These are phyloP conservation scores for Miniopterus natalensis DNA, from an alignment of 2,113 vertebrate genomes.

Conservation along the genomic window DNA sequence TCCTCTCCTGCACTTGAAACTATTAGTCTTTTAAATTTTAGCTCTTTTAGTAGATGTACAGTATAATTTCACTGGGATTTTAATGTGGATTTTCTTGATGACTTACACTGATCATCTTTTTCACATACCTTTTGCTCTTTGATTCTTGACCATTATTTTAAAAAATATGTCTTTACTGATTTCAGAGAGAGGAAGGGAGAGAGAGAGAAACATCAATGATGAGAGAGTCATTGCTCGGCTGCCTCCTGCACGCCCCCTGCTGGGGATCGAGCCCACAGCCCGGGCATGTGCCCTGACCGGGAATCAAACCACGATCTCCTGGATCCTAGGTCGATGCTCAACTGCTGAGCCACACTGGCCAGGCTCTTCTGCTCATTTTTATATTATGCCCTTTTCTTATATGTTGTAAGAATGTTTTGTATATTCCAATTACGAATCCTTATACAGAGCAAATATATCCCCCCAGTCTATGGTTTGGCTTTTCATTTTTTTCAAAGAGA, in stretches of 20 bases:
- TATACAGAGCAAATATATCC: background rate
- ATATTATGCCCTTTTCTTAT: background rate
- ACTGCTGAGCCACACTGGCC: too few relatives aligned
- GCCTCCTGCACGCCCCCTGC: too few relatives aligned
- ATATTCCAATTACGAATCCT: background rate
- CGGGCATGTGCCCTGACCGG: too few relatives aligned
- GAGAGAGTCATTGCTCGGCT: too few relatives aligned
- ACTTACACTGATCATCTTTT: background rate
- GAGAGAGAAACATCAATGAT: too few relatives aligned
- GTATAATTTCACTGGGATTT: background rate
- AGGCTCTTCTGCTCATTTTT: background rate
- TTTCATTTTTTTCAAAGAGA: conserved; percentile 7
- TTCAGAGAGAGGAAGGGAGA: too few relatives aligned
- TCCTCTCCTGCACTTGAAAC: background rate
- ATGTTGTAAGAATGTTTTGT: background rate
- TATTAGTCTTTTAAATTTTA: background rate
- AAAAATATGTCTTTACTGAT: too few relatives aligned
- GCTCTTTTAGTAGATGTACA: background rate
- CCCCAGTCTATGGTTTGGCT: background rate
- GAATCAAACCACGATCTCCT: too few relatives aligned
- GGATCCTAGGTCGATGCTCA: too few relatives aligned
- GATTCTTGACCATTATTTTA: too few relatives aligned
- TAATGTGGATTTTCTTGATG: background rate
- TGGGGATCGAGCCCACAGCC: too few relatives aligned
- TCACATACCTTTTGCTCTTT: background rate